Base-by-base conservation (phyloP, 1,140 invertebrate species). In the Scaptomyza hsui region DNA sequence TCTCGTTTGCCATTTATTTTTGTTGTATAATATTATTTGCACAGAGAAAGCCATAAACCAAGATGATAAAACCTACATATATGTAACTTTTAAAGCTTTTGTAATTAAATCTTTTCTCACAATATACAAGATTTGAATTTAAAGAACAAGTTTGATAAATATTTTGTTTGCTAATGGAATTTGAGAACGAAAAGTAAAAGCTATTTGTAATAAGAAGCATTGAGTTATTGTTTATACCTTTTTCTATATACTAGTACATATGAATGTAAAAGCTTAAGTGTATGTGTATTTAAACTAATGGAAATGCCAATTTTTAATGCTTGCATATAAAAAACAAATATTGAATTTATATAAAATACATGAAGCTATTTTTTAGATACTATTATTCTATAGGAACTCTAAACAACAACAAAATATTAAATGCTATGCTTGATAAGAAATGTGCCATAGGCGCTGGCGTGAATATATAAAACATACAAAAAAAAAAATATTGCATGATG, bases 311-410 rank as follows among this genome's bases (percentile, higher is more conserved):
- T 82, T 82, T 77, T 83, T 64, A 82, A 79, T 75, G 79, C 79
- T 82, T 82, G 71, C 68, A 78, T 82, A 69, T 56, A 74, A 64
- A 68, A 47, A 62, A 57, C 35, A 71, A 18, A 55, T 49, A 72
- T 67, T 59, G 62, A 72, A 68, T 72, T 72, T 72, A 68, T 67
- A 72, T 67, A 39, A 53, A 64, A 79, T 68, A 76, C 64, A 76
- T 80, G 72, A 71, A 80, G 69, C 79, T 85, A 85, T 85, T 85
- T 85, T 85, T 85, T 85, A 85, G 81, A 85, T 55, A 85, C 82
- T 85, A 86, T 86, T 75, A 78, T 75, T 79, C 72, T 53, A 83
- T 72, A 67, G 61, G 26, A 61, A 65, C 29, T 52, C 21, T 45
- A 48, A 70, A 52, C 26, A 47, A 19, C 35, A 57, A 48, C 12